Conservation (phyloP, 2,888 invertebrate genomes). For the Phragmatobia fuliginosa region DNA sequence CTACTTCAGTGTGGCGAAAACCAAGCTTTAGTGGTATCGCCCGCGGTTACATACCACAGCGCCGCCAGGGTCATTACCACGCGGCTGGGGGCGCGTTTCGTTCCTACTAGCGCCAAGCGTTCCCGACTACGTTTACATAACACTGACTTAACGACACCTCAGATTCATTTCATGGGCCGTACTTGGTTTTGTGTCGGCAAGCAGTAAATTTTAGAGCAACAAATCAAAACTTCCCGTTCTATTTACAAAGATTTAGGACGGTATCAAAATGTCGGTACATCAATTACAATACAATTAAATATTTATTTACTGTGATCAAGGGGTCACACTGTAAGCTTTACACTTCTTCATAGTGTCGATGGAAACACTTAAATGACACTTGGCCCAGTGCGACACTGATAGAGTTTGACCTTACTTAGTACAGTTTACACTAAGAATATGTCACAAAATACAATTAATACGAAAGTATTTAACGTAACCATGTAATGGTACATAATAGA, state of each 20-base stretch:
- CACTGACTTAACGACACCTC: conserved; percentile 60
- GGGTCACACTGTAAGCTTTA: too few relatives aligned
- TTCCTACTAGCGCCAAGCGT: conserved; percentile 53
- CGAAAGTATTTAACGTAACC: not conserved
- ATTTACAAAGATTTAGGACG: not conserved
- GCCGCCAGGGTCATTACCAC: conserved; percentile 70
- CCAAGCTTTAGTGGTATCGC: conserved; percentile 11
- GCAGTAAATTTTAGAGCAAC: conserved; percentile 1
- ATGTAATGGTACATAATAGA: not conserved
- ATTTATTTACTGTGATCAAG: not conserved
- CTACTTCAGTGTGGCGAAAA: not conserved
- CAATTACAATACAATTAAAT: not conserved
- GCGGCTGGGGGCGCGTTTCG: conserved; percentile 63
- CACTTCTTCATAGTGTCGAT: too few relatives aligned
- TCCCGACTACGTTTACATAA: conserved; percentile 63
- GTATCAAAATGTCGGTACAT: not conserved
- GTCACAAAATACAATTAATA: too few relatives aligned
- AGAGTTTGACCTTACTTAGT: too few relatives aligned
- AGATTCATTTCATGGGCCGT: conserved; percentile 57
- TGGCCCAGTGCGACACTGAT: too few relatives aligned
- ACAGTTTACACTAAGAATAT: too few relatives aligned
- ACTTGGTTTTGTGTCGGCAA: conserved; percentile 50
- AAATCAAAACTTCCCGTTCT: not conserved
- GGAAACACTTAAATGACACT: too few relatives aligned
- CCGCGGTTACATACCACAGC: conserved; percentile 59